Evolutionary conservation across 2,888 invertebrate genomes (phyloP).

Genomic region (Morinoia aosen): DNA sequence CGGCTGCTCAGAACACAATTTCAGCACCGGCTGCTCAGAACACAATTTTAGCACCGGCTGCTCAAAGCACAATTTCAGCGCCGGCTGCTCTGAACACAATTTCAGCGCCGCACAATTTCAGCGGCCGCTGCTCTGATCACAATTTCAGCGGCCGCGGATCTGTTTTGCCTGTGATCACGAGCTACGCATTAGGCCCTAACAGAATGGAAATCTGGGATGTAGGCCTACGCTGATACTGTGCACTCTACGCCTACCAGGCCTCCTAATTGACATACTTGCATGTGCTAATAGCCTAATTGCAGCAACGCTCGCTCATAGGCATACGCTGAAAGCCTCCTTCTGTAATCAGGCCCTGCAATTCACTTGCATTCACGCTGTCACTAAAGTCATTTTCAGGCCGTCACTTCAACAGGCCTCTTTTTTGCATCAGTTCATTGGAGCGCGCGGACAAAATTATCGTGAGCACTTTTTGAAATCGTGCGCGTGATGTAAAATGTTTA

Average conservation of each 20-base stretch:
- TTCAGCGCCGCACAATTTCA: too few relatives aligned
- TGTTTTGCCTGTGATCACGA: not conserved
- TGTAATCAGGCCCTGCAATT: not conserved
- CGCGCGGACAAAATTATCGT: not conserved
- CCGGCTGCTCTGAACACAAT: not conserved
- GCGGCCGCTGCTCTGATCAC: not conserved
- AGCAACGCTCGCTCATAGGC: constrained; percentile 3
- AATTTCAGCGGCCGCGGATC: not conserved
- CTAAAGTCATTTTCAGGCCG: not conserved
- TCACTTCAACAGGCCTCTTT: not conserved
- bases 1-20: too few relatives aligned
- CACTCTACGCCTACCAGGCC: constrained; percentile 20
- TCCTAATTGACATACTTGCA: constrained; percentile 33
- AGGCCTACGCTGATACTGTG: constrained; percentile 39
- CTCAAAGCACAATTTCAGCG: too few relatives aligned
- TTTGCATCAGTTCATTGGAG: not conserved
- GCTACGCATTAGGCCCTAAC: constrained; percentile 23
- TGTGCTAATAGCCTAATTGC: constrained; percentile 21
- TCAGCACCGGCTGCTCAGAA: too few relatives aligned
- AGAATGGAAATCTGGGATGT: constrained; percentile 23
- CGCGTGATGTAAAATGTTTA: not conserved
- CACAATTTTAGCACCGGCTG: too few relatives aligned
- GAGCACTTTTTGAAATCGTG: not conserved
- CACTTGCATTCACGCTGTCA: not conserved
- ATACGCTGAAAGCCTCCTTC: not conserved